These are phyloP conservation scores for Pristiophorus japonicus DNA, from an alignment of 2,113 vertebrate genomes.

Conservation along the genomic window DNA sequence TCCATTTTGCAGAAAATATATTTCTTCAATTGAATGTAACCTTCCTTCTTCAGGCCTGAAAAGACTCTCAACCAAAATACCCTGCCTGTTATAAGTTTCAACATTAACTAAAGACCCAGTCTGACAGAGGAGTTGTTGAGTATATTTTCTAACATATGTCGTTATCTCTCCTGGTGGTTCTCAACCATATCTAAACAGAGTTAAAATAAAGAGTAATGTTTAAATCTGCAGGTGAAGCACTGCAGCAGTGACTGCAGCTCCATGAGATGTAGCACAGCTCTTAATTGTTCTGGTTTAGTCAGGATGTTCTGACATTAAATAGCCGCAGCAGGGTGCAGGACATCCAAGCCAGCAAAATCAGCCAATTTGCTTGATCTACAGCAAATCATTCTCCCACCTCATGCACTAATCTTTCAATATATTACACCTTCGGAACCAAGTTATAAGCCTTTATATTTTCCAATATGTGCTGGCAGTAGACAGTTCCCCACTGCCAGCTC, in stretches of 20 bases:
- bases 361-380: neutral
- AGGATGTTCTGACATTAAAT: neutral
- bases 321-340: neutral
- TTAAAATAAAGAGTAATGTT: neutral
- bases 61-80: neutral
- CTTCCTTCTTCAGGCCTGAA: neutral
- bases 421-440: neutral
- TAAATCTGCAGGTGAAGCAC: neutral
- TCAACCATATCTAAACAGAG: neutral
- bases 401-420: neutral
- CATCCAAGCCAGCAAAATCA: neutral
- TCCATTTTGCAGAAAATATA: neutral
- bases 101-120: neutral
- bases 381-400: neutral
- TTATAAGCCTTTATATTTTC: neutral
- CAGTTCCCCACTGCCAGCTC: neutral
- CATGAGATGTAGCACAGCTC: too few species aligned
- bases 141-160: neutral
- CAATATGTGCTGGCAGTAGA: neutral
- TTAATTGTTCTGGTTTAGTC: too few species aligned
- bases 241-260: neutral
- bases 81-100: neutral
- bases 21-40: neutral
- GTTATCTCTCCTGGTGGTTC: neutral
- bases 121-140: neutral